Conservation (phyloP, 1,140 invertebrate species). For the Apis dorsata region DNA sequence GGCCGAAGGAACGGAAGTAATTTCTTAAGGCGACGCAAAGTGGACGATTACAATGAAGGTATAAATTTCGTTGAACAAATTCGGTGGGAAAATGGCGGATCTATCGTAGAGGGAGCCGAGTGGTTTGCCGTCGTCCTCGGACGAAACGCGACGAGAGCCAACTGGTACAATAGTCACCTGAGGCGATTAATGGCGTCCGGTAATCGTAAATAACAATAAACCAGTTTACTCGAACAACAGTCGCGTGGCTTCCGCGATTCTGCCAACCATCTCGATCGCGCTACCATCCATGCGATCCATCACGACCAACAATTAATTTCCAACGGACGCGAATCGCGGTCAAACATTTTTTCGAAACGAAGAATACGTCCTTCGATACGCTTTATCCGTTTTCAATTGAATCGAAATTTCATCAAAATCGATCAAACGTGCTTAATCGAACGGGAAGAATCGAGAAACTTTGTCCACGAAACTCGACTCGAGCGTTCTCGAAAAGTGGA, state of each 20-base stretch:
- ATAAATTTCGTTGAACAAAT: conserved; percentile 39
- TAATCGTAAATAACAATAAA: conserved; percentile 65
- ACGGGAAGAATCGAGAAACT: no score
- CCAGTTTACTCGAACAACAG: conserved; percentile 51
- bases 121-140: background rate
- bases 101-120: conserved; percentile 1
- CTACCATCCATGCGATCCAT: conserved; percentile 38
- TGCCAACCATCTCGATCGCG: conserved; percentile 36
- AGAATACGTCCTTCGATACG: no score
- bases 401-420: no score
- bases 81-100: conserved; percentile 36
- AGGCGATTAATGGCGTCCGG: conserved; percentile 56
- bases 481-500: conserved; percentile 11
- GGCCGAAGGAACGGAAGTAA: conserved; percentile 16
- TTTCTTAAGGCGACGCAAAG: background rate
- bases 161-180: conserved; percentile 51
- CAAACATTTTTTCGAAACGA: conserved; percentile 1
- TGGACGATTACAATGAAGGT: conserved; percentile 40
- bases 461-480: background rate
- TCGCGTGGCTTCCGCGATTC: conserved; percentile 65
- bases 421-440: no score
- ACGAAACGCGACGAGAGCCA: conserved; percentile 27
- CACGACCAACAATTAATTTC: conserved; percentile 60
- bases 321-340: conserved; percentile 57
- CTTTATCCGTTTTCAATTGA: no score